Evolutionary conservation across 2,888 invertebrate species (phyloP).

Genomic region (Steromphala cineraria): DNA sequence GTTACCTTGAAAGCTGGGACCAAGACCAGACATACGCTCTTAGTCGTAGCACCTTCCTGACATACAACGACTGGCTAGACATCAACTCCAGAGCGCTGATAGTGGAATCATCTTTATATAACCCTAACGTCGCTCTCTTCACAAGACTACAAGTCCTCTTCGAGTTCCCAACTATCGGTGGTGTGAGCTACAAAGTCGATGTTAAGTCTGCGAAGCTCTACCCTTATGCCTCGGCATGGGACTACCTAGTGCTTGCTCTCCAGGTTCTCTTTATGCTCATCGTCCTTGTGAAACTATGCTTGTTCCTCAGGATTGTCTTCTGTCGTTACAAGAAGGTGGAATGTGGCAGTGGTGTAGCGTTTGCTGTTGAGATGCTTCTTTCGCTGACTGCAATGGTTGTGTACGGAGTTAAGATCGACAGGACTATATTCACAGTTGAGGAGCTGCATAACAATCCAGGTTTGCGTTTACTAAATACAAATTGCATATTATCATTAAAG

Average conservation of each 20-base stretch:
- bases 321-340: background rate
- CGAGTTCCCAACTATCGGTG: slow-evolving; percentile 36
- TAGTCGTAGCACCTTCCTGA: slow-evolving; percentile 14
- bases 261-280: slow-evolving; percentile 39
- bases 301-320: background rate
- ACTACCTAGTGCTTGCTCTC: slow-evolving; percentile 40
- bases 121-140: slow-evolving; percentile 42
- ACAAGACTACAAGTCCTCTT: slow-evolving; percentile 29
- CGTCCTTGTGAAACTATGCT: slow-evolving; percentile 3
- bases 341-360: background rate
- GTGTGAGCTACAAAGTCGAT: slow-evolving; percentile 3
- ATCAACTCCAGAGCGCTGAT: slow-evolving; percentile 38
- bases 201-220: slow-evolving; percentile 38
- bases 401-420: slow-evolving; percentile 41
- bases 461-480: background rate
- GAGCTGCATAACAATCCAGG: slow-evolving; percentile 37
- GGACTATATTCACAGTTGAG: slow-evolving; percentile 40
- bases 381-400: slow-evolving; percentile 28
- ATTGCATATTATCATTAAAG: background rate
- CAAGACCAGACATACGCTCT: slow-evolving; percentile 24
- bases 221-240: slow-evolving; percentile 45
- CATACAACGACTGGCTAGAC: slow-evolving; percentile 44
- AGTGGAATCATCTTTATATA: slow-evolving; percentile 38
- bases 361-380: slow-evolving; percentile 31
- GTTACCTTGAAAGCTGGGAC: slow-evolving; percentile 35